These are phyloP conservation scores for Leptopterna dolabrata DNA, from an alignment of 2,888 invertebrate genomes.

Conservation along the genomic window DNA sequence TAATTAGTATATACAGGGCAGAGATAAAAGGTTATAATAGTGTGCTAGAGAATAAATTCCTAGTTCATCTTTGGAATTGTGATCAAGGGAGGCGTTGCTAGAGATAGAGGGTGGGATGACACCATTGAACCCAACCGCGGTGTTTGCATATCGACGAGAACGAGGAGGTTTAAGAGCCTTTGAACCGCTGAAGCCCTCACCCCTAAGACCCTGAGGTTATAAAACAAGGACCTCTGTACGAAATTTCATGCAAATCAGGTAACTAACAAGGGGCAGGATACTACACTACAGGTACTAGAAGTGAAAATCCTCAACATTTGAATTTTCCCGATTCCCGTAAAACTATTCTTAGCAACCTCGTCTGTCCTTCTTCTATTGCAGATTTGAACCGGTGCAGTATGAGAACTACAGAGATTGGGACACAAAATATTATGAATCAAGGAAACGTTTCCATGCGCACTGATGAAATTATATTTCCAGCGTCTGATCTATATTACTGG, in stretches of 20 bases:
- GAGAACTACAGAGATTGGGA: too few relatives aligned
- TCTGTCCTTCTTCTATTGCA: too few relatives aligned
- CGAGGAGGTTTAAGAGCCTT: background rate
- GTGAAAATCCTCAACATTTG: background rate
- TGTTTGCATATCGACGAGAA: background rate
- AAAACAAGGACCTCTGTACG: background rate
- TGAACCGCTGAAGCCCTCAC: background rate
- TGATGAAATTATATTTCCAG: too few relatives aligned
- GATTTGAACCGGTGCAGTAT: too few relatives aligned
- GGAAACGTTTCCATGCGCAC: too few relatives aligned
- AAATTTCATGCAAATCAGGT: background rate
- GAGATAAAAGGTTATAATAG: too few relatives aligned
- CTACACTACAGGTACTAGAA: background rate
- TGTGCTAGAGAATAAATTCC: background rate
- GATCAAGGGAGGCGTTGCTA: background rate
- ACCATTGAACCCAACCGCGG: background rate
- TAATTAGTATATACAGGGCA: too few relatives aligned
- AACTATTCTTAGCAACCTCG: too few relatives aligned
- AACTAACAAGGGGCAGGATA: background rate
- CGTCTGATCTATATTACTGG: too few relatives aligned
- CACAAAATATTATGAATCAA: too few relatives aligned
- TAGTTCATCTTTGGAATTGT: background rate
- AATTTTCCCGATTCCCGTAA: too few relatives aligned
- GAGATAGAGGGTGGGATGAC: background rate
- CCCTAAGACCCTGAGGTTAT: background rate